Evolutionary conservation across 2,888 invertebrate species (phyloP), one percentile per base, ranked within the genome.

Genomic region (Mycalesis mineus): DNA sequence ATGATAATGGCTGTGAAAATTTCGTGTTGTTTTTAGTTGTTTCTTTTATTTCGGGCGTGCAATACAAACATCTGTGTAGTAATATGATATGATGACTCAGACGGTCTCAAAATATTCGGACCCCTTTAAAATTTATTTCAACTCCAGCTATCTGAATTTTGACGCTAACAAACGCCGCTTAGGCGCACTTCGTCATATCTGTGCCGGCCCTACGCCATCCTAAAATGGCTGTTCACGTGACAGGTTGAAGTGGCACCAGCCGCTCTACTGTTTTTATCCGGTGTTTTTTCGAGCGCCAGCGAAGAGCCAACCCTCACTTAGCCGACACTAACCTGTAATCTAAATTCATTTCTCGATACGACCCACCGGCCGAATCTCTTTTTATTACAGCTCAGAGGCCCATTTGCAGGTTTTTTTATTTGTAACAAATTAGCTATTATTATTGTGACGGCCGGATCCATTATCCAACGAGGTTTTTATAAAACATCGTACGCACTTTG

Each of bases 331-430:
- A 88, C 88, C 85, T 89, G 82, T 88, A 89, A 89, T 89, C 89
- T 89, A 89, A 89, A 89, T 89, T 89, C 88, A 89, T 89, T 89
- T 88, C 84, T 88, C 84, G 88, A 85, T 81, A 82, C 87, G 82
- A 84, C 85, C 87, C 84, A 86, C 84, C 79, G 78, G 75, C 81
- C 82, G 82, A 86, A 83, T 88, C 81, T 79, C 83, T 88, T 88
- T 86, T 88, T 89, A 88, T 88, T 88, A 89, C 80, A 84, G 84
- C 80, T 82, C 82, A 80, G 78, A 78, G 82, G 78, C 78, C 87
- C 88, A 86, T 88, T 88, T 86, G 86, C 86, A 74, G 82, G 84
- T 80, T 83, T 86, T 86, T 89, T 86, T 86, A 79, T 78, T 84
- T 79, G 73, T 80, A 82, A 86, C 88, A 88, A 88, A 89, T 88